These are phyloP conservation scores for Mirza zaza DNA, from an alignment of 2,113 vertebrate genomes.

Conservation along the genomic window DNA sequence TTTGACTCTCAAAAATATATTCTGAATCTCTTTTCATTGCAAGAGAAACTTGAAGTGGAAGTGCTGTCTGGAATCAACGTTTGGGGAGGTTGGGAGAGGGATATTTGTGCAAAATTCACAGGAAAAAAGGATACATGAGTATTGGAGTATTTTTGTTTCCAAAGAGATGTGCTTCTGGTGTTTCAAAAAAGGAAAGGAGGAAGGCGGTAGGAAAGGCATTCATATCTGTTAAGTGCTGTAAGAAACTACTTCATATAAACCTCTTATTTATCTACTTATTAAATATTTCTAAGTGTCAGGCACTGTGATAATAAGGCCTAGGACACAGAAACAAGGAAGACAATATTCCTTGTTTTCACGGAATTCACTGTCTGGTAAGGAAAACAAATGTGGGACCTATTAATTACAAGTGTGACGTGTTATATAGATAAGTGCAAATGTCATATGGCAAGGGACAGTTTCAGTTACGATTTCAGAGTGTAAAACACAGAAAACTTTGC, in stretches of 20 bases:
- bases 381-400: not conserved
- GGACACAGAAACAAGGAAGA: not conserved
- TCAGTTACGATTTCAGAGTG: not conserved
- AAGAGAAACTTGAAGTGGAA: not conserved
- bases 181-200: not conserved
- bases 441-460: not conserved
- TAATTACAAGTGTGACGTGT: not conserved
- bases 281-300: not conserved
- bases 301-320: not conserved
- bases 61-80: not conserved
- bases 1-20: not conserved
- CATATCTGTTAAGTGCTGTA: not conserved
- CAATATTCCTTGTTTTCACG: not conserved
- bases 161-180: not conserved
- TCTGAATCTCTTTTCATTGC: not conserved
- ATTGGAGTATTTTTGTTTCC: not conserved
- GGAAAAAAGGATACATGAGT: not conserved
- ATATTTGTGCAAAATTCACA: not conserved
- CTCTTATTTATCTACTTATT: not conserved
- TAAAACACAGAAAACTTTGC: not conserved
- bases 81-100: not conserved
- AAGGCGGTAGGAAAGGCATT: not conserved
- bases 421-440: not conserved
- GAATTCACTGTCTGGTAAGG: not conserved
- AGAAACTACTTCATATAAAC: not conserved